Evolutionary conservation across 2,113 vertebrate species (phyloP).

Genomic region (Clupea harengus): DNA sequence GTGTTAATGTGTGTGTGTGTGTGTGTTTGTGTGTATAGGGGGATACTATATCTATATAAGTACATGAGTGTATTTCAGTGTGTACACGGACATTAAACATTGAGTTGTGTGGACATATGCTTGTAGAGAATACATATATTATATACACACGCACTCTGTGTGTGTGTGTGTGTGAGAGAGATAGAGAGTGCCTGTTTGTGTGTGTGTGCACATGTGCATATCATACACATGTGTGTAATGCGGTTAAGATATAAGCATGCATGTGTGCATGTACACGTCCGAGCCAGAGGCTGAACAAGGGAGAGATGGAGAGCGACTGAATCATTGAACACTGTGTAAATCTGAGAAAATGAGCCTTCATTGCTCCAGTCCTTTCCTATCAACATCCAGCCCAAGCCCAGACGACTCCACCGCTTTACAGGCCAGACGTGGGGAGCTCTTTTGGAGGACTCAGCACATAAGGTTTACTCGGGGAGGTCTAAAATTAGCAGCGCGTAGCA

Average conservation of each 20-base stretch:
- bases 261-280: neutral
- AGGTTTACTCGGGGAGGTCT: neutral
- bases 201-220: too few species aligned
- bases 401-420: neutral
- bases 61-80: too few species aligned
- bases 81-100: too few species aligned
- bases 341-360: slow-evolving; percentile 5
- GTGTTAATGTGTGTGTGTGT: neutral
- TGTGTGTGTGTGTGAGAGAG: too few species aligned
- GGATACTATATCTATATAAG: too few species aligned
- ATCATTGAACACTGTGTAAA: neutral
- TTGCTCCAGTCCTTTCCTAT: neutral
- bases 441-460: neutral
- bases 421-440: neutral
- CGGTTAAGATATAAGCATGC: neutral
- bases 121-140: too few species aligned
- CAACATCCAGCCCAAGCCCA: neutral
- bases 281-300: neutral
- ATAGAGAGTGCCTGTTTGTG: too few species aligned
- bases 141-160: too few species aligned
- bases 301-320: neutral
- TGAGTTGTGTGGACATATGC: too few species aligned
- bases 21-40: neutral
- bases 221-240: too few species aligned
- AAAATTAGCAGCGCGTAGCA: neutral